These are phyloP conservation scores for Montipora foliosa DNA, from an alignment of 64 coral and sea anemone genomes.

Conservation along the genomic window DNA sequence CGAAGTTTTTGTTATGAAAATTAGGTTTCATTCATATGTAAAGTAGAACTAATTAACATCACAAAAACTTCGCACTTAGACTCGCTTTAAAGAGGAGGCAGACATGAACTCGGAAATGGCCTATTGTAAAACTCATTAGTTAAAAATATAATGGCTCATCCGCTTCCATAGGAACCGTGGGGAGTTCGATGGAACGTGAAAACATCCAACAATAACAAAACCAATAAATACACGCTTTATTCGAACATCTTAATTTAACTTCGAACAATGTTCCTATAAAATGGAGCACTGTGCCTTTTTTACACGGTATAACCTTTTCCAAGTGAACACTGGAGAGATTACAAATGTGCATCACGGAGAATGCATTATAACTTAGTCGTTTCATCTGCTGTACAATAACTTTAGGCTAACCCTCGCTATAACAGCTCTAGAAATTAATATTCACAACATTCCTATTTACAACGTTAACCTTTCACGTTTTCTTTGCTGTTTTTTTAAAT, in stretches of 20 bases:
- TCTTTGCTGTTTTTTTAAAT: neutral
- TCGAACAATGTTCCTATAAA: conserved; percentile 35
- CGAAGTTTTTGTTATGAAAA: no score
- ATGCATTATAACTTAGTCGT: conserved; percentile 15
- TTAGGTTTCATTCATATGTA: no score
- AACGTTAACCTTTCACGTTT: neutral
- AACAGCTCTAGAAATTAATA: neutral
- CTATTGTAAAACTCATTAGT: no score
- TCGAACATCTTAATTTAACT: conserved; percentile 30
- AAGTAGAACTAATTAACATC: no score
- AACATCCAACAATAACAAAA: neutral
- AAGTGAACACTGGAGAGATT: neutral
- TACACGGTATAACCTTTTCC: conserved; percentile 10
- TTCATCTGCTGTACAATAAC: conserved; percentile 16
- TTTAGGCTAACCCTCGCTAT: neutral
- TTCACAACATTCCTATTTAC: conserved; percentile 37
- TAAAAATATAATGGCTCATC: no score
- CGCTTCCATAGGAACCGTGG: no score
- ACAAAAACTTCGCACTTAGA: no score
- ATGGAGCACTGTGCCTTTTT: conserved; percentile 24
- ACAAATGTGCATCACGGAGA: conserved; percentile 19
- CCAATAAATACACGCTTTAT: conserved; percentile 68
- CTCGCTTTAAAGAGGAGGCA: no score
- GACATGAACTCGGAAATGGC: no score
- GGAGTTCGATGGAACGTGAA: no score